phyloP scores from a whole-genome alignment of 2,797 vertebrate genomes.

The Heteromormyrus szaboi region DNA sequence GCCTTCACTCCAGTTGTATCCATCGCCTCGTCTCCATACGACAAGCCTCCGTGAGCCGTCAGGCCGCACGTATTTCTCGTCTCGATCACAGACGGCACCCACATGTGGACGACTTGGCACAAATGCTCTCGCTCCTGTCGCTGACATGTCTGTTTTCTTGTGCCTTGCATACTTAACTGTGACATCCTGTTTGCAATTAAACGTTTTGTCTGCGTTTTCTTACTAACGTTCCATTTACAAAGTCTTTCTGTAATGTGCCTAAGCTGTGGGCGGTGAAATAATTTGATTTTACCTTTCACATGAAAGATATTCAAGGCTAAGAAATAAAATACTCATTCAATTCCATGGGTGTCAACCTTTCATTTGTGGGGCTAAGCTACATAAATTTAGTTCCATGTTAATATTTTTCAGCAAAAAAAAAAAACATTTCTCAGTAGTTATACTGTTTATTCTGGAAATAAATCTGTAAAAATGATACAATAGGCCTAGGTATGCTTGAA shows the following conservation, averaged over 20 bases:
- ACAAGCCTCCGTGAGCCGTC: background rate
- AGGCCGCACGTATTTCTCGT: background rate
- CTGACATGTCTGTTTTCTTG: slow-evolving; percentile 37
- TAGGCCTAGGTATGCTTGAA: slow-evolving; percentile 54
- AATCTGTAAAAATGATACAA: slow-evolving; percentile 69
- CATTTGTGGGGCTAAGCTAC: background rate
- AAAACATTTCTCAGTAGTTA: slow-evolving; percentile 30
- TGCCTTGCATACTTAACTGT: slow-evolving; percentile 51
- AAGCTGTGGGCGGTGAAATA: slow-evolving; percentile 57
- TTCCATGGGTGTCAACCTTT: slow-evolving; percentile 15
- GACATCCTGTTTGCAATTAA: slow-evolving; percentile 38
- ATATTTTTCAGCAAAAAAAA: background rate
- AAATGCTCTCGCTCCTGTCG: slow-evolving; percentile 32
- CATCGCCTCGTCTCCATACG: background rate
- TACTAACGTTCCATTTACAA: slow-evolving; percentile 55
- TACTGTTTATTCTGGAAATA: slow-evolving; percentile 70
- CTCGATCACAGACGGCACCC: background rate
- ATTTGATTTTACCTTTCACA: slow-evolving; percentile 73
- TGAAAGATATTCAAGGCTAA: slow-evolving; percentile 74
- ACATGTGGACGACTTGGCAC: background rate
- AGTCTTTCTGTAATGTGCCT: slow-evolving; percentile 75
- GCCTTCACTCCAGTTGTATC: background rate
- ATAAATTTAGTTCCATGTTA: background rate
- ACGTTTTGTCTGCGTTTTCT: slow-evolving; percentile 28
- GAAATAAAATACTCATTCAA: slow-evolving; percentile 71